Percentiles rank a stretch among this genome's conserved stretches.
These are phyloP conservation scores for Chrysolina americana DNA, from an alignment of 2,888 invertebrate species.

Conservation along the genomic window DNA sequence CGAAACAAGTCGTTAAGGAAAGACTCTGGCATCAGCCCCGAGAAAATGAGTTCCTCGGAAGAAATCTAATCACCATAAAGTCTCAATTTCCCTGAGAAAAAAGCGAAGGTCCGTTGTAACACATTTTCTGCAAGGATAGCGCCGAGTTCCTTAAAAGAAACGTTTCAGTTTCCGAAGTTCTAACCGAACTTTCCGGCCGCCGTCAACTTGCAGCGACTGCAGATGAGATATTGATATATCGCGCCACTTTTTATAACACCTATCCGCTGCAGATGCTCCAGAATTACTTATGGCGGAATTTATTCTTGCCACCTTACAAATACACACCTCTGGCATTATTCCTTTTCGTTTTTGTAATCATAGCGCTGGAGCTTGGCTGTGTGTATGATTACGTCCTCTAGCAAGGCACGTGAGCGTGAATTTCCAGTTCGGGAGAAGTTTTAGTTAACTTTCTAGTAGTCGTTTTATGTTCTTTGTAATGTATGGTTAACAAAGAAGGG, in stretches of 20 bases:
- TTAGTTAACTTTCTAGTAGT: neutral
- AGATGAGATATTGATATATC: conserved; percentile 26
- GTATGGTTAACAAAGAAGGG: neutral
- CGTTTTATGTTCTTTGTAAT: neutral
- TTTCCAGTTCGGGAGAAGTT: neutral
- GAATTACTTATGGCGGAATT: conserved; percentile 22
- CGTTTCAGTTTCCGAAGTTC: conserved; percentile 17
- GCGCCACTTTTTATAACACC: conserved; percentile 12
- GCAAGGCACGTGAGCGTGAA: neutral
- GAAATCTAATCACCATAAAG: conserved; percentile 20
- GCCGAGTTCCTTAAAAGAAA: neutral
- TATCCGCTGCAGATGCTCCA: conserved; percentile 26
- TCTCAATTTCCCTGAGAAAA: neutral
- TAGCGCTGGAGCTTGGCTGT: neutral
- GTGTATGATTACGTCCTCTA: neutral
- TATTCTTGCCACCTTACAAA: conserved; percentile 24
- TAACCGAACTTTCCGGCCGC: conserved; percentile 17
- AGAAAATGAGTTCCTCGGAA: neutral
- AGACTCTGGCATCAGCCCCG: neutral
- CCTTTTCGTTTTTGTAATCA: conserved; percentile 18
- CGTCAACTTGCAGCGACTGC: conserved; percentile 20
- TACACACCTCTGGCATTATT: conserved; percentile 13
- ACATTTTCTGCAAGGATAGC: conserved; percentile 4
- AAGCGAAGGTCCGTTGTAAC: neutral
- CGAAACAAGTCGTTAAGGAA: neutral